Evolutionary conservation across 1,140 invertebrate genomes (phyloP).

Genomic region (Drosophila bipectinata): DNA sequence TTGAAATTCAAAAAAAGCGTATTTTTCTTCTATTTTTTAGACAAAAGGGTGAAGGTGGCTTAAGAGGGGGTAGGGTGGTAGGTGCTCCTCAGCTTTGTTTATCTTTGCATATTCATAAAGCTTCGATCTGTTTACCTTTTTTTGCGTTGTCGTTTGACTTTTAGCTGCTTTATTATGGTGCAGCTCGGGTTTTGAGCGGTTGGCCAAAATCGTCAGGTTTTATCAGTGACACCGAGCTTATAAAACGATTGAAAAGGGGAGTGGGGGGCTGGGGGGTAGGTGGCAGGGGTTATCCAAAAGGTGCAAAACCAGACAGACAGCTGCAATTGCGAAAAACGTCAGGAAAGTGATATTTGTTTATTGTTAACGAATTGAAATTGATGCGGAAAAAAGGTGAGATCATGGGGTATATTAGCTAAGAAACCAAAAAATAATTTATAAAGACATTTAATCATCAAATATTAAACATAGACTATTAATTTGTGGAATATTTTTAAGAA

Average conservation of each 20-base stretch:
- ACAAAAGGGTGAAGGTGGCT: slow-evolving; percentile 34
- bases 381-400: background rate
- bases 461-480: too few relatives aligned
- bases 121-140: slow-evolving; percentile 74
- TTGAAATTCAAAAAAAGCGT: slow-evolving; percentile 63
- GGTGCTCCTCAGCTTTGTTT: slow-evolving; percentile 45
- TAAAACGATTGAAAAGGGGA: background rate
- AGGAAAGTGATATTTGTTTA: slow-evolving; percentile 65
- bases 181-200: slow-evolving; percentile 1
- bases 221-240: slow-evolving; percentile 49
- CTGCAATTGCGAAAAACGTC: slow-evolving; percentile 61
- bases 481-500: background rate
- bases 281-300: slow-evolving; percentile 20
- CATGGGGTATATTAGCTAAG: background rate
- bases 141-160: slow-evolving; percentile 73
- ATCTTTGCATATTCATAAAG: slow-evolving; percentile 81
- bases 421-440: too few relatives aligned
- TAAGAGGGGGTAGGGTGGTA: background rate
- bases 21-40: slow-evolving; percentile 11
- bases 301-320: slow-evolving; percentile 42
- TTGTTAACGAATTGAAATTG: slow-evolving; percentile 55
- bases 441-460: too few relatives aligned
- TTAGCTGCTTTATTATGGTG: slow-evolving; percentile 65
- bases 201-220: slow-evolving; percentile 61
- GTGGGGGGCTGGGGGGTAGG: background rate